A percentile compares a stretch with the other conserved stretches of the same genome.
Evolutionary conservation across 2,113 vertebrate species (phyloP).

Genomic region (Upupa epops): DNA sequence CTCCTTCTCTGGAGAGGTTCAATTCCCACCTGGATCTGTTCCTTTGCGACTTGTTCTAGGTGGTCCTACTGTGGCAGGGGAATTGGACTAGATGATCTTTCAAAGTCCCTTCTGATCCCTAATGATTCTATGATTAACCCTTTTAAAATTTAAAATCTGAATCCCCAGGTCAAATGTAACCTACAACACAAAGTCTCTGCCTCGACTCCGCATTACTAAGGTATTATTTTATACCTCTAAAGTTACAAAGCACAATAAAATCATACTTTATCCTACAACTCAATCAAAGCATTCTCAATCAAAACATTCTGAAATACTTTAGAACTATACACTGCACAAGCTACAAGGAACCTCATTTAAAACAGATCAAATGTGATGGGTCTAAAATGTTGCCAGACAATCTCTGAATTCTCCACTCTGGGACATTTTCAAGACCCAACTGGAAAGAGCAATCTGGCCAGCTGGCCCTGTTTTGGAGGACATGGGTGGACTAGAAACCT

Average conservation of each 20-base stretch:
- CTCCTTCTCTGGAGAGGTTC: too few species aligned
- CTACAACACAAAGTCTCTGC: not conserved
- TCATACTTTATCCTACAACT: not conserved
- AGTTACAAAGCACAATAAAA: not conserved
- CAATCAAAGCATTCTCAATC: not conserved
- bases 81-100: too few species aligned
- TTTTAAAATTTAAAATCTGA: not conserved
- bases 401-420: not conserved
- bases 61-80: too few species aligned
- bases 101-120: too few species aligned
- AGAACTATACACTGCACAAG: not conserved
- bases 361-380: not conserved
- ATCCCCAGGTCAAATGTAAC: not conserved
- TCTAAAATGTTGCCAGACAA: not conserved
- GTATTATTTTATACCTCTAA: not conserved
- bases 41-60: too few species aligned
- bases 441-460: not conserved
- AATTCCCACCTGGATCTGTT: too few species aligned
- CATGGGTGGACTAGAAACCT: not conserved
- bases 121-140: not conserved
- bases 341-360: not conserved
- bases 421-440: not conserved
- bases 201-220: not conserved
- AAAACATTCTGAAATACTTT: not conserved
- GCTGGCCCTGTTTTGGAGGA: not conserved